A percentile compares a stretch with the other conserved stretches of the same genome.
Evolutionary conservation across 2,888 invertebrate genomes (phyloP).

Genomic region (Drosophila cracens): DNA sequence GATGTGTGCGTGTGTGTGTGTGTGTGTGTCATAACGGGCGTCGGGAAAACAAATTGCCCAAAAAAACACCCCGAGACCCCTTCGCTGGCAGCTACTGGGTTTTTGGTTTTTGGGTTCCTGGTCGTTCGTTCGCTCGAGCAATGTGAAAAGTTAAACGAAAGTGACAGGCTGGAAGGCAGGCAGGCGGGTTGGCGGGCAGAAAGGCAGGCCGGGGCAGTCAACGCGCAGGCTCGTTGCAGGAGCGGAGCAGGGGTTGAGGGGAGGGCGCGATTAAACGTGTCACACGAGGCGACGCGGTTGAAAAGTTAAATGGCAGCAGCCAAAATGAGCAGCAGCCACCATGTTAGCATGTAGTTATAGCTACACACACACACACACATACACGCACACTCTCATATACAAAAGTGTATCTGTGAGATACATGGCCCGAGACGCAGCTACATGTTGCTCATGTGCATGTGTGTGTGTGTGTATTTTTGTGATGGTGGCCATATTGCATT

Average conservation of each 20-base stretch:
- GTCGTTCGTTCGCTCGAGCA: constrained; percentile 19
- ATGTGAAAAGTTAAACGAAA: constrained; percentile 77
- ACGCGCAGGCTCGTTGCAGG: constrained; percentile 54
- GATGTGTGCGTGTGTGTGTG: constrained; percentile 10
- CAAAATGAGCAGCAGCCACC: constrained; percentile 72
- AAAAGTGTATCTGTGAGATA: constrained; percentile 37
- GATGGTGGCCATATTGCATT: constrained; percentile 67
- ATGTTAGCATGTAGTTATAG: constrained; percentile 74
- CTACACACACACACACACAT: constrained; percentile 33
- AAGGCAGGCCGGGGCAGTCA: constrained; percentile 31
- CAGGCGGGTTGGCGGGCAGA: constrained; percentile 6
- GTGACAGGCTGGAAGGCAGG: constrained; percentile 66
- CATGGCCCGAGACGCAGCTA: constrained; percentile 21
- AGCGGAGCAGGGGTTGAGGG: constrained; percentile 22
- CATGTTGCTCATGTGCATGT: constrained; percentile 51
- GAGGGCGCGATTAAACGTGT: constrained; percentile 76
- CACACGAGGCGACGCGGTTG: constrained; percentile 73
- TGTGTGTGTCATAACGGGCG: constrained; percentile 70
- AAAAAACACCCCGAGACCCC: constrained; percentile 62
- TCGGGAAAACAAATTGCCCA: constrained; percentile 76
- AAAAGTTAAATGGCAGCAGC: constrained; percentile 78
- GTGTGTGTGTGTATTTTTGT: constrained; percentile 22
- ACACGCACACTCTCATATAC: constrained; percentile 14
- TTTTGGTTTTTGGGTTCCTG: constrained; percentile 48
- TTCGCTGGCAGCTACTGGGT: constrained; percentile 44